A percentile compares a stretch with the other conserved stretches of the same genome.
phyloP scores from a whole-genome alignment of 1,140 invertebrate genomes.

The Spodoptera frugiperda region DNA sequence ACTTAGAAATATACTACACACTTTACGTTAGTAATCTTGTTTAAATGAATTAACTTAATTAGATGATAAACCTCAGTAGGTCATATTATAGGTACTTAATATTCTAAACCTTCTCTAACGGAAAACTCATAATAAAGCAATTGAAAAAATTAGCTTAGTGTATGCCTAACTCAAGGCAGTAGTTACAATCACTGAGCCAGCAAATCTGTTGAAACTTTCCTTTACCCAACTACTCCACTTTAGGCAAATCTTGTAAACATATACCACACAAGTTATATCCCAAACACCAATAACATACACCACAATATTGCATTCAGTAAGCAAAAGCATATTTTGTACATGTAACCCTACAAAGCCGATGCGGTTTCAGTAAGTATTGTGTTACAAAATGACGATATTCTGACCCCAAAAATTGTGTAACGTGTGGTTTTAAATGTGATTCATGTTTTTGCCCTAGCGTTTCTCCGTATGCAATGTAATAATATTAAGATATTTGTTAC shows the following conservation, averaged over 20 bases:
- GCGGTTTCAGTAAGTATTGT: slow-evolving; percentile 37
- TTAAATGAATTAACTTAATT: no score
- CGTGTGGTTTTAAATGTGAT: slow-evolving; percentile 44
- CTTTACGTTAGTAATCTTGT: no score
- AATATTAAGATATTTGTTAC: slow-evolving; percentile 31
- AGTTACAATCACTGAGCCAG: no score
- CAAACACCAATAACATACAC: slow-evolving; percentile 9
- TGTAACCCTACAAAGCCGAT: slow-evolving; percentile 36
- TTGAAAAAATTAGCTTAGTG: no score
- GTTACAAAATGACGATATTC: slow-evolving; percentile 42
- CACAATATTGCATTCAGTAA: slow-evolving; percentile 16
- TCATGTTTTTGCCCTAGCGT: slow-evolving; percentile 32
- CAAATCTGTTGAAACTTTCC: neutral
- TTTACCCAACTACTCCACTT: neutral
- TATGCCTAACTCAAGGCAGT: no score
- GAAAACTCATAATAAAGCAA: no score
- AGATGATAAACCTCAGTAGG: no score
- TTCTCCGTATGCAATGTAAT: slow-evolving; percentile 11
- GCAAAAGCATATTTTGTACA: slow-evolving; percentile 22
- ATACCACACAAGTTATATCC: neutral
- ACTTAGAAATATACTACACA: no score
- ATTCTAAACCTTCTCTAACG: no score
- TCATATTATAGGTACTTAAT: no score
- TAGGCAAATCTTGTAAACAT: neutral
- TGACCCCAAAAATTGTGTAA: slow-evolving; percentile 46